Evolutionary conservation across 2,113 vertebrate genomes (phyloP).

Genomic region (Prochilodus magdalenae): DNA sequence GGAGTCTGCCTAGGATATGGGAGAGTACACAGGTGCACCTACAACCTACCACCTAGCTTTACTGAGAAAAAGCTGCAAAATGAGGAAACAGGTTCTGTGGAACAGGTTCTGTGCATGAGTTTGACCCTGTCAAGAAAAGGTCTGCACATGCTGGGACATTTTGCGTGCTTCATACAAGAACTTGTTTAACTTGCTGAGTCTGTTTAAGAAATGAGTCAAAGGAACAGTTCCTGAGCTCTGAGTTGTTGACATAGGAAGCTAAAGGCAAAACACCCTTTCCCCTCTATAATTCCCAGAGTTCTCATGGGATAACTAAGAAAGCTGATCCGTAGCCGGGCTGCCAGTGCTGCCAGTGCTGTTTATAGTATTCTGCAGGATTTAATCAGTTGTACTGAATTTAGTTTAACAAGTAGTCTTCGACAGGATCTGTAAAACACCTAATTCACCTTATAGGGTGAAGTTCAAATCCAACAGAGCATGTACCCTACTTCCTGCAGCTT

Average conservation of each 20-base stretch:
- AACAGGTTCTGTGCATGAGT: background rate
- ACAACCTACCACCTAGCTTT: background rate
- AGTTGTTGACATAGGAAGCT: background rate
- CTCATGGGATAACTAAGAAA: background rate
- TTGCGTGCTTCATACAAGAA: background rate
- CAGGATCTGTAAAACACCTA: background rate
- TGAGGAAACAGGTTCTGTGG: background rate
- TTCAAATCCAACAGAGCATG: background rate
- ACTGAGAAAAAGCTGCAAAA: background rate
- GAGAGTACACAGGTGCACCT: background rate
- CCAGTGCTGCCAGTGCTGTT: background rate
- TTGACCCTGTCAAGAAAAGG: background rate
- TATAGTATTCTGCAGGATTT: background rate
- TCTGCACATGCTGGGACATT: background rate
- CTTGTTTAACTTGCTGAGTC: constrained; percentile 49
- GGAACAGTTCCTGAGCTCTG: constrained; percentile 32
- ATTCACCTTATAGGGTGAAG: constrained; percentile 9
- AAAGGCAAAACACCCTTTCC: constrained; percentile 21
- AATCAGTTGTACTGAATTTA: background rate
- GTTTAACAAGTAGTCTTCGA: background rate
- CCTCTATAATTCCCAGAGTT: background rate
- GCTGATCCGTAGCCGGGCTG: too few relatives aligned
- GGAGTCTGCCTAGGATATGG: background rate
- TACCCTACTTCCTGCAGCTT: background rate
- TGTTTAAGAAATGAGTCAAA: constrained; percentile 37